Conservation (phyloP, 2,797 vertebrate species). For the Chloroceryle inda region DNA sequence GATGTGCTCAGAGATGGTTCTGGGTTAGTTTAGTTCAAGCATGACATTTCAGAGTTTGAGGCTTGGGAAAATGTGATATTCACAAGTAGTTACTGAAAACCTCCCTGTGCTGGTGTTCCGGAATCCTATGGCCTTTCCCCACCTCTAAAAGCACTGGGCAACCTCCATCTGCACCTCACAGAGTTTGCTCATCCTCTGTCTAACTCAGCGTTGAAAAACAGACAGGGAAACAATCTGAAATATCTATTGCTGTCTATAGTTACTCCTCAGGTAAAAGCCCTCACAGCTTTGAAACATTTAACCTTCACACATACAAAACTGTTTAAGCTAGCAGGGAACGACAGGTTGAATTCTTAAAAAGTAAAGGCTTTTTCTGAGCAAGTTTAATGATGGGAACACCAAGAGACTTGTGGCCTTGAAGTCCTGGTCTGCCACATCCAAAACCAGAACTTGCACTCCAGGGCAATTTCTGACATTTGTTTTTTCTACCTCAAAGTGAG, state of each 20-base stretch:
- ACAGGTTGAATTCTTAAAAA: neutral
- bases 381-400: neutral
- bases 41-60: neutral
- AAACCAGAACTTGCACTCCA: slow-evolving; percentile 38
- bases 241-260: neutral
- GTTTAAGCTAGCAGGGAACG: neutral
- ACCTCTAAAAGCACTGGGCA: neutral
- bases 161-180: neutral
- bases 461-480: slow-evolving; percentile 47
- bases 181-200: neutral
- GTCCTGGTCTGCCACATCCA: neutral
- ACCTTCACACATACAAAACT: neutral
- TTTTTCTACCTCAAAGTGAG: neutral
- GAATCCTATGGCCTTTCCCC: neutral
- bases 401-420: neutral
- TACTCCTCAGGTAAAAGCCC: neutral
- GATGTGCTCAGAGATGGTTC: neutral
- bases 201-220: neutral
- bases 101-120: neutral
- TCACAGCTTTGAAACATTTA: neutral
- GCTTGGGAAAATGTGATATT: neutral
- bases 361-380: neutral
- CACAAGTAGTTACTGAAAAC: neutral
- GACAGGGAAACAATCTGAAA: neutral
- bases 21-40: neutral